phyloP scores from a whole-genome alignment of 1,140 invertebrate genomes.

The Oreohelix idahoensis region DNA sequence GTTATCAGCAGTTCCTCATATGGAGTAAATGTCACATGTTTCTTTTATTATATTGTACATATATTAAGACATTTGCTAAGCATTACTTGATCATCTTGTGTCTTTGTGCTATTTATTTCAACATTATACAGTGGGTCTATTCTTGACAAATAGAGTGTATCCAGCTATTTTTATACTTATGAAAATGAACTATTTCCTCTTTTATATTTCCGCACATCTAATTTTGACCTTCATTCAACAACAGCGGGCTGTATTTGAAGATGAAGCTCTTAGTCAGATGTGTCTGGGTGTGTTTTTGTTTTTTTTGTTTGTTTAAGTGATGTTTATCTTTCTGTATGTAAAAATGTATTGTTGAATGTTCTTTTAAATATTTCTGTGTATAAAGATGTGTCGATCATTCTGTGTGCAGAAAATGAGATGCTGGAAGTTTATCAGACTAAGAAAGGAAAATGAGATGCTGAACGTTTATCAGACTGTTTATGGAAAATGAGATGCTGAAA shows the following conservation, averaged over 20 bases:
- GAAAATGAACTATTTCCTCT: background rate
- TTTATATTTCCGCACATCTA: background rate
- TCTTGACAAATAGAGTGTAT: background rate
- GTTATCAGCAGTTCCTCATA: background rate
- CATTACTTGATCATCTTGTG: background rate
- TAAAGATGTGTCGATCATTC: no score
- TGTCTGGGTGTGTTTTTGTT: background rate
- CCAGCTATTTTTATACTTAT: background rate
- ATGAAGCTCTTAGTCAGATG: background rate
- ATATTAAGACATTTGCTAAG: background rate
- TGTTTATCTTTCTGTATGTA: no score
- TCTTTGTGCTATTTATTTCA: conserved; percentile 1
- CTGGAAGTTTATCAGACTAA: no score
- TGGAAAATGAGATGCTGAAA: background rate
- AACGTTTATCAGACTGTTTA: no score
- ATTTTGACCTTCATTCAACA: background rate
- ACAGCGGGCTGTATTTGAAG: conserved; percentile 16
- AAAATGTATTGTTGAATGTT: no score
- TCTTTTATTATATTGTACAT: background rate
- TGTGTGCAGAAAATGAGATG: no score
- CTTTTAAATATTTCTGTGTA: no score
- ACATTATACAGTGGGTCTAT: background rate
- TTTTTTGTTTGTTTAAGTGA: background rate
- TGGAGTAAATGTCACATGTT: background rate
- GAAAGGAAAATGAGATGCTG: no score